Evolutionary conservation across 2,113 vertebrate genomes (phyloP), one percentile per base, ranked within the genome.

Genomic region (Copsychus sechellarum): DNA sequence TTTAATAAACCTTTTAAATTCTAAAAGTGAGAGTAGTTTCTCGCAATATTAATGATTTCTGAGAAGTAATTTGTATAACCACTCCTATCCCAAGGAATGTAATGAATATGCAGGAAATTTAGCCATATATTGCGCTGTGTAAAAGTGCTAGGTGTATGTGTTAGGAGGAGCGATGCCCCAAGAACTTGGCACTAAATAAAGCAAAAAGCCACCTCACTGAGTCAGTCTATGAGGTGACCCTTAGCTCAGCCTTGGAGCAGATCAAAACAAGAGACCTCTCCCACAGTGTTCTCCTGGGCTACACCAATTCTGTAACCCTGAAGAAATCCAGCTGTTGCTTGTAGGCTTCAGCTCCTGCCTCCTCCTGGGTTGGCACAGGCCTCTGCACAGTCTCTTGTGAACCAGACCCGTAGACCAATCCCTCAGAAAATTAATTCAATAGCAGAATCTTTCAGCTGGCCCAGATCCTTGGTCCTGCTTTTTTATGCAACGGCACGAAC

Each of bases 151-250:
- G 19, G 33, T 45, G 25, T 26, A 11, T 1, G 3, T 45, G 42
- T 74, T 34, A 45, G 31, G 51, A 57, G 31, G 24, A 34, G 25
- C 1, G 7, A 28, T 74, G 8, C 42, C 24, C 24, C 40, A 45
- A 1, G 2, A 13, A 57, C 4, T 8, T 1, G 1, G 40, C 1
- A 0, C 24, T 8, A 5, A 45, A 57, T 34, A 45, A 57, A 57
- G 33, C 14, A 73, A 45, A 73, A 17, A 34, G 10, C 53, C 53
- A 45, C 19, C 25, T 58, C 33, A 47, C 5, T 22, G 25, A 29
- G 33, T 45, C 33, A 36, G 25, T 57, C 42, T 29, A 20, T 58
- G 33, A 45, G 40, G 14, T 22, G 33, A 23, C 33, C 45, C 33
- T 57, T 34, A 57, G 40, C 25, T 74, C 33, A 58, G 33, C 6